Evolutionary conservation across 2,113 vertebrate species (phyloP).

Genomic region (Sinocyclocheilus rhinocerous): DNA sequence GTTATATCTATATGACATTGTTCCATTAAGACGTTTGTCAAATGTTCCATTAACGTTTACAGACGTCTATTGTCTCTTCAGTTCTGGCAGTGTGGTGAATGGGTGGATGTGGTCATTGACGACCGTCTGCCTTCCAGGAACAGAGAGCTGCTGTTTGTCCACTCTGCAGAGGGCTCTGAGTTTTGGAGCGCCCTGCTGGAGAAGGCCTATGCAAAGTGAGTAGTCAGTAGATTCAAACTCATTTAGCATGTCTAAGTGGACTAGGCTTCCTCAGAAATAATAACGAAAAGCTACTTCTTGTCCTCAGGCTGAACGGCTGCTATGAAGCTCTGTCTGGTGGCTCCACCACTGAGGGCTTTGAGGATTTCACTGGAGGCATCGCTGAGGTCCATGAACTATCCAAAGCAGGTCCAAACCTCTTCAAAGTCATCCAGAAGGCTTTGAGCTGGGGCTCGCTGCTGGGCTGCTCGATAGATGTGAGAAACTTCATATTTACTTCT

Average conservation of each 20-base stretch:
- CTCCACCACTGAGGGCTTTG: slow-evolving; percentile 77
- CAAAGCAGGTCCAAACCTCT: slow-evolving; percentile 72
- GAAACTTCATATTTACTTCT: background rate
- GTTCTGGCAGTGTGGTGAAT: slow-evolving; percentile 74
- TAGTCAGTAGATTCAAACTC: no score
- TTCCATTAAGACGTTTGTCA: background rate
- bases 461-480: slow-evolving; percentile 71
- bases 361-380: slow-evolving; percentile 79
- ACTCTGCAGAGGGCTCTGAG: slow-evolving; percentile 59
- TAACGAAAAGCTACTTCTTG: background rate
- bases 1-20: background rate
- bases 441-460: slow-evolving; percentile 75
- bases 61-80: slow-evolving; percentile 4
- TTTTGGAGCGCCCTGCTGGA: slow-evolving; percentile 74
- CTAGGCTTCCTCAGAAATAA: background rate
- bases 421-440: slow-evolving; percentile 76
- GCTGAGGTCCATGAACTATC: slow-evolving; percentile 76
- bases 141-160: slow-evolving; percentile 58
- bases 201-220: slow-evolving; percentile 73
- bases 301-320: slow-evolving; percentile 76
- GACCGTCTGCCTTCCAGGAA: slow-evolving; percentile 65
- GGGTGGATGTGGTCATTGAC: slow-evolving; percentile 74
- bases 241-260: background rate
- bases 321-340: slow-evolving; percentile 80
- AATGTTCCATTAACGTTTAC: background rate